Conservation (phyloP, 1,140 invertebrate species). For the Cecropterus lyciades region DNA sequence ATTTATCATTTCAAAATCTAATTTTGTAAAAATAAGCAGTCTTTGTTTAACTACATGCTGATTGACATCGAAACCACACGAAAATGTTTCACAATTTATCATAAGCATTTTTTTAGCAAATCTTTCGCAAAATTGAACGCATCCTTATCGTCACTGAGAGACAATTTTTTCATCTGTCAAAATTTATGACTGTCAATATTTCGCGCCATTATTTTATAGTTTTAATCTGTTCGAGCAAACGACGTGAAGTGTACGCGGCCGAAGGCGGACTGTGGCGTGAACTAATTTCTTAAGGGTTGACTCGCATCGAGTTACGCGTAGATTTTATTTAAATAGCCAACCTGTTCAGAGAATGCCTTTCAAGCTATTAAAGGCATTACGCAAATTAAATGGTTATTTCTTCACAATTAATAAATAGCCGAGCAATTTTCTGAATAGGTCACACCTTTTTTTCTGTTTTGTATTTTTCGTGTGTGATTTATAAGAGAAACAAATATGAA, state of each 20-base stretch:
- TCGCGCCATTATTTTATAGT: conserved; percentile 54
- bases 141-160: conserved; percentile 16
- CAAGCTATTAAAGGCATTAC: conserved; percentile 20
- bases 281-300: conserved; percentile 71
- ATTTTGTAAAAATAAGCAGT: neutral
- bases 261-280: conserved; percentile 63
- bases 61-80: neutral
- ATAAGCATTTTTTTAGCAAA: neutral
- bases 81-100: neutral
- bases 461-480: neutral
- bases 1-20: neutral
- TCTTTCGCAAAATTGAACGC: neutral
- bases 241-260: conserved; percentile 53
- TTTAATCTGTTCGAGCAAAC: conserved; percentile 42
- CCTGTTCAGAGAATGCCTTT: conserved; percentile 17
- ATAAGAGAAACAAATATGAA: too few relatives aligned
- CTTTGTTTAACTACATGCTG: neutral
- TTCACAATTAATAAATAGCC: conserved; percentile 15
- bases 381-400: conserved; percentile 27
- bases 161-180: conserved; percentile 43
- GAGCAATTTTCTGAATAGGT: conserved; percentile 7
- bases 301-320: conserved; percentile 49
- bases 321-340: conserved; percentile 22
- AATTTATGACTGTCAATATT: too few relatives aligned
- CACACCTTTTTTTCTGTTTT: neutral